Evolutionary conservation across 1,140 invertebrate species (phyloP), one percentile per base, ranked within the genome.

Genomic region (Drosophila parvula): DNA sequence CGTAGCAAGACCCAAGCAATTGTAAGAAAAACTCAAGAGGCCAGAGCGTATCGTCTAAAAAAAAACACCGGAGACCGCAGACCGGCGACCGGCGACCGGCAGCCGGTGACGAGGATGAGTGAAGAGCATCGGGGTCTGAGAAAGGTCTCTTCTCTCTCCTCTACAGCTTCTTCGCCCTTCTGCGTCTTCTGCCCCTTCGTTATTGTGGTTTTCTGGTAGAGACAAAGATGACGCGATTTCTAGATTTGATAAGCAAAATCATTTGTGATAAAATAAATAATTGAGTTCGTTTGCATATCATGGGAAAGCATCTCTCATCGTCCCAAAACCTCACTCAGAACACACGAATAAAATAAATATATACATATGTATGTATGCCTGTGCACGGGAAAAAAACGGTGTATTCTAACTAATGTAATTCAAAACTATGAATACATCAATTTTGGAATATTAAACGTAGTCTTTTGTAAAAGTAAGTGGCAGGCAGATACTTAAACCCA

Each of bases 241-340:
- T 90, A 84, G 81, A 89, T 89, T 84, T 67, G 84, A 89, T 89
- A 89, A 89, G 84, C 83, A 63, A 89, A 88, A 89, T 89, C 84
- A 89, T 89, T 89, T 89, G 84, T 89, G 84, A 89, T 89, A 89
- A 89, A 89, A 89, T 89, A 89, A 89, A 89, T 89, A 89, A 89
- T 89, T 89, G 84, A 89, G 84, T 89, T 89, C 84, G 84, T 89
- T 89, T 89, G 84, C 84, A 89, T 89, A 89, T 89, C 84, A 74
- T 81, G 84, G 84, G 74, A 84, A 84, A 76, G 62, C 78, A 89
- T 90, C 84, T 88, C 47, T 64, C 69, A 64, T 48, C 22, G 30
- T 28, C 45, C 57, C 27, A 47, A 38, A 16, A 18, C 28, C 45
- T n/a, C 50, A 28, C 22, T 51, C 43, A 32, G 43, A 30, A 56